Percentiles rank a stretch among this genome's conserved stretches.
These are phyloP conservation scores for Condylura cristata DNA, from an alignment of 2,113 vertebrate species.

Conservation along the genomic window DNA sequence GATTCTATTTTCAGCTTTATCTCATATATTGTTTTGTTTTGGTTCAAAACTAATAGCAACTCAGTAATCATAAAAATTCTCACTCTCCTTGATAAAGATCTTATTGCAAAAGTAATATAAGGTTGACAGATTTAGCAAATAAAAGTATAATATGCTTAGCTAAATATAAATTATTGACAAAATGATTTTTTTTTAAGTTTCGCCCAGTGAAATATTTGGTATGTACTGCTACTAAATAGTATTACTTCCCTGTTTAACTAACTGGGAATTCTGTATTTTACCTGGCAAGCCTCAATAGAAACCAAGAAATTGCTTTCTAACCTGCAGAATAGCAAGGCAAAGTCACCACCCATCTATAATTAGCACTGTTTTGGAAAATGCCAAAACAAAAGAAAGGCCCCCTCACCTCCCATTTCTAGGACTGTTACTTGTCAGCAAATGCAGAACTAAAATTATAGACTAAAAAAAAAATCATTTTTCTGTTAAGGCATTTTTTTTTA, in stretches of 20 bases:
- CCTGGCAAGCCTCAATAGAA: background rate
- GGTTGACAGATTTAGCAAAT: slow-evolving; percentile 18
- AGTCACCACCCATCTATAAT: slow-evolving; percentile 11
- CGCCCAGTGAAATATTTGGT: background rate
- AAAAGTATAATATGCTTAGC: background rate
- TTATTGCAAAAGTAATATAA: background rate
- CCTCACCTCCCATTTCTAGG: background rate
- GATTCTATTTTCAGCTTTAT: slow-evolving; percentile 20
- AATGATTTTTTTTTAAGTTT: background rate
- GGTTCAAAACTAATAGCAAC: slow-evolving; percentile 5
- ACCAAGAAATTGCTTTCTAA: slow-evolving; percentile 47
- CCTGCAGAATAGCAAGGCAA: background rate
- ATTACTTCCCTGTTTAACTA: background rate
- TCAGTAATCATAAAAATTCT: slow-evolving; percentile 21
- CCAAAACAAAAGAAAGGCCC: background rate
- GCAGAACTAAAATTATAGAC: slow-evolving; percentile 48
- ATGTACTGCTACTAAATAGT: slow-evolving; percentile 36
- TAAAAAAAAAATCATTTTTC: slow-evolving; percentile 42
- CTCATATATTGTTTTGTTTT: slow-evolving; percentile 11
- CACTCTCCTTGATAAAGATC: background rate
- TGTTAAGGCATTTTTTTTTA: slow-evolving; percentile 17
- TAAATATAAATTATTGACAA: background rate
- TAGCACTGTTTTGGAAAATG: slow-evolving; percentile 13
- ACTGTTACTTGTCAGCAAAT: slow-evolving; percentile 49
- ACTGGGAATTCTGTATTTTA: slow-evolving; percentile 31